Evolutionary conservation across 2,113 vertebrate genomes (phyloP), one percentile per base, ranked within the genome.

Genomic region (Sceloporus tristichus): DNA sequence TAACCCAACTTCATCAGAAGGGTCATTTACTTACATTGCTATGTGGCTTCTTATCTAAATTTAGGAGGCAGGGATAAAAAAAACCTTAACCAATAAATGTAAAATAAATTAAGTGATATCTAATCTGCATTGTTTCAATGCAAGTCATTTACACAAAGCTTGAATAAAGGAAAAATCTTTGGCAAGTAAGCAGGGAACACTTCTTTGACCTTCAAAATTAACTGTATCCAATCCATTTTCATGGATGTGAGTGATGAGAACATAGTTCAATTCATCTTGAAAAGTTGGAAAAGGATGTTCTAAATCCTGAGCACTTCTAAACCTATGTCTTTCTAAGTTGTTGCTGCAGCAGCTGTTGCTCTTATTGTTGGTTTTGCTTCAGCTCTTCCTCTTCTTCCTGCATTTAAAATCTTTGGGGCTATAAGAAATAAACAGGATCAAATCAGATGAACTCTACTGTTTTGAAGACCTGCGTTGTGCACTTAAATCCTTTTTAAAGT

Each of bases 401-500:
- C 77, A 71, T 80, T 54, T 56, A 82, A 79, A 38, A 79, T 54
- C 68, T 74, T 59, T 66, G 40, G 53, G 53, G 48, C 16, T n/a
- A 38, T 23, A 27, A 74, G n/a, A 34, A 87, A 75, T 66, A 76
- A 76, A 82, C 14, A 54, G 79, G 71, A 82, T 87, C 40, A 53
- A 88, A 88, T 83, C 76, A 68, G 59, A 19, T 53, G 62, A 77
- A 83, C 16, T 83, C 19, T 21, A 16, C 73, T 77, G 73, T 21
- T 19, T 19, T 27, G 59, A 71, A 59, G 40, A n/a, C 2, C 59
- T 62, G 54, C 42, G 25, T 74, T 83, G 38, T 34, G 5, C 73
- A 76, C 27, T 82, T 87, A 82, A 82, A 82, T 75, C 38, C 70
- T 13, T n/a, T 73, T 29, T 75, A 75, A 82, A 82, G 79, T 8